Percentiles rank a stretch among this genome's conserved stretches.
Conservation (phyloP, 53 echinoderm and acorn worm genomes). For the Zoroaster sp. region DNA sequence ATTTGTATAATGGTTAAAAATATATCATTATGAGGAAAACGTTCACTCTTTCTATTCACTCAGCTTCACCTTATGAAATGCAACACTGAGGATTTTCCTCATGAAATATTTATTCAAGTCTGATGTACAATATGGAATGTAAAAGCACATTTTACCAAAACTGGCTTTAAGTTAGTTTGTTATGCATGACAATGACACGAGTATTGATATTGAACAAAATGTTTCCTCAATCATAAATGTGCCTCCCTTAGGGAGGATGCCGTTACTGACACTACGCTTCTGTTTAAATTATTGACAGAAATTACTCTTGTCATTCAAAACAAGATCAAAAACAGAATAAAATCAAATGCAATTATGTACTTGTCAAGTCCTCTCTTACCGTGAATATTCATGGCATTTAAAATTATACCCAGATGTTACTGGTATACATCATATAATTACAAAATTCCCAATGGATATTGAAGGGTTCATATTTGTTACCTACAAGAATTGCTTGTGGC, state of each 20-base stretch:
- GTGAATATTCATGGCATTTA: not conserved
- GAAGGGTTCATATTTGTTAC: not conserved
- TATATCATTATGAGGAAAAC: too few relatives aligned
- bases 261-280: not conserved
- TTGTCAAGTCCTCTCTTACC: not conserved
- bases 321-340: not conserved
- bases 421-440: not conserved
- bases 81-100: too few relatives aligned
- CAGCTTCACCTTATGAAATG: too few relatives aligned
- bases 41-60: too few relatives aligned
- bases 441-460: not conserved
- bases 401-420: not conserved
- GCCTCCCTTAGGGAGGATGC: not conserved
- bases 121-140: too few relatives aligned
- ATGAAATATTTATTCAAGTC: too few relatives aligned
- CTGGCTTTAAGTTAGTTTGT: too few relatives aligned
- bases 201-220: not conserved
- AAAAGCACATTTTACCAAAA: too few relatives aligned
- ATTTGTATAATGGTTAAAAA: too few relatives aligned
- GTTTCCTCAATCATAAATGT: too few relatives aligned
- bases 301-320: too few relatives aligned
- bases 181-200: not conserved
- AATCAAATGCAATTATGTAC: not conserved
- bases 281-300: too few relatives aligned
- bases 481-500: not conserved